Conservation (phyloP, 2,888 invertebrate genomes). For the Aphodius granarius region DNA sequence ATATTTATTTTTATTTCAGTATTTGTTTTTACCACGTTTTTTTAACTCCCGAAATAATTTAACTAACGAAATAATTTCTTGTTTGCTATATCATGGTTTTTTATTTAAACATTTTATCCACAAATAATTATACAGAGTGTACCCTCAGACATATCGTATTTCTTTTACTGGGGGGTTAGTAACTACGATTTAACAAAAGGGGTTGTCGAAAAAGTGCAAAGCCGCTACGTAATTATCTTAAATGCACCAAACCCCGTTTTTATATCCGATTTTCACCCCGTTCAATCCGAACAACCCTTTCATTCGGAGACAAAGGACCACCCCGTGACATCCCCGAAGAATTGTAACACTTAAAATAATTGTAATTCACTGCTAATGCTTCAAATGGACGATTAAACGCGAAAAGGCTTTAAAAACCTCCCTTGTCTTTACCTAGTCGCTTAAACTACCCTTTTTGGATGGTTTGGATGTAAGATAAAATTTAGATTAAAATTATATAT, state of each 20-base stretch:
- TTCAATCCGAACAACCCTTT: slow-evolving; percentile 46
- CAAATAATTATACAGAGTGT: too few relatives aligned
- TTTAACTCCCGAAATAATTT: too few relatives aligned
- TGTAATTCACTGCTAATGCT: slow-evolving; percentile 42
- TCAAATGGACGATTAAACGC: neutral
- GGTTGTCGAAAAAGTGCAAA: neutral
- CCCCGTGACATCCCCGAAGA: slow-evolving; percentile 44
- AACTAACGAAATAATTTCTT: too few relatives aligned
- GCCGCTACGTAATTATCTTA: slow-evolving; percentile 28
- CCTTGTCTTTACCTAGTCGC: neutral
- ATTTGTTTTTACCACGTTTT: neutral
- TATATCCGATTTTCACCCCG: slow-evolving; percentile 41
- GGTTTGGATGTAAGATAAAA: neutral
- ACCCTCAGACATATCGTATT: too few relatives aligned
- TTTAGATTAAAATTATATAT: slow-evolving; percentile 6
- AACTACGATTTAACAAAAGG: neutral
- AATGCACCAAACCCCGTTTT: slow-evolving; percentile 28
- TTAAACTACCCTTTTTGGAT: neutral
- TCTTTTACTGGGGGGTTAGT: neutral
- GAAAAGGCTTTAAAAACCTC: neutral
- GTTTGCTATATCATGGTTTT: too few relatives aligned
- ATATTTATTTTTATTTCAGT: neutral
- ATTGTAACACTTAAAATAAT: slow-evolving; percentile 50
- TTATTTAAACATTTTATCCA: too few relatives aligned
- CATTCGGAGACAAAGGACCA: slow-evolving; percentile 45